These are phyloP conservation scores for Tridacna gigas DNA, from an alignment of 2,888 invertebrate genomes.

Conservation along the genomic window DNA sequence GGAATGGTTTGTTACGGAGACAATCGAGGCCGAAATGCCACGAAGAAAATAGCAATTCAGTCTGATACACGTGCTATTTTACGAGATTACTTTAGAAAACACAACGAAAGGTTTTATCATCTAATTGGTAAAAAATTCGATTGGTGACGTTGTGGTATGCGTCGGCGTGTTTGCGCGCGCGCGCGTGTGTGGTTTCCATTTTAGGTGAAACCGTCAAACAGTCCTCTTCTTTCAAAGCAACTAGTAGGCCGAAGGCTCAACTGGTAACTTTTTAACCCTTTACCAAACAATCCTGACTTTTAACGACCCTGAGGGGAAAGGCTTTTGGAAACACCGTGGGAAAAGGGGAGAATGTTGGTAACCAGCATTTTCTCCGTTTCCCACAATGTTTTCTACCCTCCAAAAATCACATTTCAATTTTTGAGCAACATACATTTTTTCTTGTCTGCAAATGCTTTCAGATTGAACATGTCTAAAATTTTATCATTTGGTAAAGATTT, in stretches of 20 bases:
- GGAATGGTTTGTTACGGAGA: conserved; percentile 10
- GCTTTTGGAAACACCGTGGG: not conserved
- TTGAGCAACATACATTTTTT: no score
- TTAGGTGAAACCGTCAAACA: no score
- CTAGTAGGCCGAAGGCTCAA: no score
- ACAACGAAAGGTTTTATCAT: conserved; percentile 32
- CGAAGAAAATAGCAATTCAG: not conserved
- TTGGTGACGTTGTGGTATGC: conserved; percentile 18
- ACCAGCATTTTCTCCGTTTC: conserved; percentile 5
- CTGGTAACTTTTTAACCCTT: not conserved
- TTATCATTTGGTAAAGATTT: not conserved
- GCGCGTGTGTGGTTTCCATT: no score
- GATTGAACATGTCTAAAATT: not conserved
- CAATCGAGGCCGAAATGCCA: not conserved
- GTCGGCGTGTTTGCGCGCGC: no score
- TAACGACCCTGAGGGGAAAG: not conserved
- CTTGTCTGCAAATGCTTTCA: not conserved
- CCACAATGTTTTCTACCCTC: not conserved
- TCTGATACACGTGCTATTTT: not conserved
- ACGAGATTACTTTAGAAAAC: conserved; percentile 11
- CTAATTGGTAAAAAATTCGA: conserved; percentile 31
- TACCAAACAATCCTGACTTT: conserved; percentile 4
- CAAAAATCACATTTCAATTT: no score
- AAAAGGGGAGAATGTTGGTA: not conserved
- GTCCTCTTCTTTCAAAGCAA: no score